Evolutionary conservation across 1,140 invertebrate species (phyloP).

Genomic region (Manduca sexta): DNA sequence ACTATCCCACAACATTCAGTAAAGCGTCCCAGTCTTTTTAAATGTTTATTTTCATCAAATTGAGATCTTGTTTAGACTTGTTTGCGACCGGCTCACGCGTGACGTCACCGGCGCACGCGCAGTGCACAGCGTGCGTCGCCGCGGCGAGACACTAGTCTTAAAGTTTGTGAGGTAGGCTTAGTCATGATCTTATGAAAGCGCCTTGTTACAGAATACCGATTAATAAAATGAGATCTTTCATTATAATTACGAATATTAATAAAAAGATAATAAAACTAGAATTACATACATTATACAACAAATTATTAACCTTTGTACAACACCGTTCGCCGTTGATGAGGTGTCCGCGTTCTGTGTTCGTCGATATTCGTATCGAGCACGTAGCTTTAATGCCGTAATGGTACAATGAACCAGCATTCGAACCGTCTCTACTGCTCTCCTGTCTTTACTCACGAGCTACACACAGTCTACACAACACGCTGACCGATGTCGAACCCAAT

Average conservation of each 20-base stretch:
- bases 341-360: constrained; percentile 37
- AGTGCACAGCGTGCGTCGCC: constrained; percentile 13
- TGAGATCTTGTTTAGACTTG: constrained; percentile 72
- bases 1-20: constrained; percentile 73
- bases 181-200: constrained; percentile 73
- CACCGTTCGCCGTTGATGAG: constrained; percentile 38
- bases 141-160: constrained; percentile 43
- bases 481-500: too few species aligned
- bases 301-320: constrained; percentile 66
- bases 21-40: constrained; percentile 73
- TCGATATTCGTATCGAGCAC: constrained; percentile 51
- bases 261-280: constrained; percentile 70
- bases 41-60: constrained; percentile 73
- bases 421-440: too few species aligned
- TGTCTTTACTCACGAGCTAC: too few species aligned
- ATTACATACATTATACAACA: constrained; percentile 72
- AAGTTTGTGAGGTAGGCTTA: constrained; percentile 72
- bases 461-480: too few species aligned
- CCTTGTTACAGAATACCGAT: constrained; percentile 74
- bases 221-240: constrained; percentile 74
- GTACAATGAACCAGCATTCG: constrained; percentile 65
- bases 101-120: constrained; percentile 14
- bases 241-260: constrained; percentile 71
- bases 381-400: constrained; percentile 38
- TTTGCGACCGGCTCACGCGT: constrained; percentile 41